These are phyloP conservation scores for Cotesia glomerata DNA, from an alignment of 1,140 invertebrate genomes.

Conservation along the genomic window DNA sequence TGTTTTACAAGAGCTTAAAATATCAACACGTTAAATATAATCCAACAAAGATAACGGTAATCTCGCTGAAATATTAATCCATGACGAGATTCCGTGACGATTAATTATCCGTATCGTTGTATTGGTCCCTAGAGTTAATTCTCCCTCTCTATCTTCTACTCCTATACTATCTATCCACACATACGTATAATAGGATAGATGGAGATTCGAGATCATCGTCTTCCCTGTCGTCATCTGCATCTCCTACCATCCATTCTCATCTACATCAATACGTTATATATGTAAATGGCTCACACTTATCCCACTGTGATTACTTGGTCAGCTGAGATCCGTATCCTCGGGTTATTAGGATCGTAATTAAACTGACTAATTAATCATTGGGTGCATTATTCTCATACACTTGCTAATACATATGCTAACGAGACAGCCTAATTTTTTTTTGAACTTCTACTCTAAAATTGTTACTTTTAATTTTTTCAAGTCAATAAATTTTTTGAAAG, in stretches of 20 bases:
- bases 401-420: background rate
- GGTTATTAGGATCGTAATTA: slow-evolving; percentile 45
- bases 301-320: slow-evolving; percentile 34
- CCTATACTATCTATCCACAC: background rate
- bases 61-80: slow-evolving; percentile 10
- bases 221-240: slow-evolving; percentile 9
- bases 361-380: slow-evolving; percentile 41
- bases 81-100: slow-evolving; percentile 17
- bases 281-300: background rate
- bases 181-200: background rate
- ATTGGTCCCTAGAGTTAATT: slow-evolving; percentile 12
- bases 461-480: no score
- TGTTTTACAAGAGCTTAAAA: background rate
- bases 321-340: slow-evolving; percentile 41
- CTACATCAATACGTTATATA: background rate
- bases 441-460: background rate
- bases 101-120: slow-evolving; percentile 17
- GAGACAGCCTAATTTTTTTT: background rate
- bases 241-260: no score
- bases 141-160: background rate
- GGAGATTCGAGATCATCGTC: slow-evolving; percentile 1
- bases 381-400: background rate
- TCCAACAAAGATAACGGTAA: slow-evolving; percentile 19
- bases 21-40: slow-evolving; percentile 3
- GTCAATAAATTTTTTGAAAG: background rate